Base-by-base conservation (phyloP, 2,888 invertebrate genomes). In the Drosophila nigritarsus region DNA sequence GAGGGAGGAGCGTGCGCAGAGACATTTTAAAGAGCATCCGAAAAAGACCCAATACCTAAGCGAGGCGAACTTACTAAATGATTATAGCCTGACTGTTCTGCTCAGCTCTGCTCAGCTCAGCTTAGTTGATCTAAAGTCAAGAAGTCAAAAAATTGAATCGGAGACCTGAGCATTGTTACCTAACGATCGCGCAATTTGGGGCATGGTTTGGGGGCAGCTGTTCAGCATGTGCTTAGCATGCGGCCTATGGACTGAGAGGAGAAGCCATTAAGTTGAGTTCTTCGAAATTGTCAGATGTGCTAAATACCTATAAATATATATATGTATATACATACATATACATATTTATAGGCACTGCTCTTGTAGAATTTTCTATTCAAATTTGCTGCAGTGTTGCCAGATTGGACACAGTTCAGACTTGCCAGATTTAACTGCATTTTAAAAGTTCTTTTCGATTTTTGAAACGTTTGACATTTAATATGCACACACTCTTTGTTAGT, bases 11-110 rank as follows among this genome's bases (percentile, higher is more conserved):
- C 11, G 3, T 18, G 20, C 18, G n/a, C 20, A 45, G 5, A 51
- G 40, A n/a, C 53, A 63, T 48, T 29, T 55, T 40, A 15, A 49
- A 49, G 56, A 56, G 42, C 50, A 49, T 15, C 29, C 38, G 45
- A 32, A 18, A n/a, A 20, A 53, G n/a, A 45, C 15, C 36, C 15
- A 34, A 32, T 5, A 27, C 51, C 34, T 15, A 24, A 27, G 49
- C 51, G 51, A 75, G 59, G 54, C 68, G 58, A 49, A 65, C 29
- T 51, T 11, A 34, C 60, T 29, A 60, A 69, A 51, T 20, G 45
- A 45, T 45, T 45, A 24, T 45, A 24, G 24, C 15, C 20, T 3
- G 45, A 13, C 20, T 45, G 15, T 3, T 24, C 24, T 24, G 24
- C 45, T 4, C 9, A 40, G 38, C n/a, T n/a, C 40, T 4, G 40